Evolutionary conservation across 2,113 vertebrate species (phyloP).

Genomic region (Rostratula benghalensis): DNA sequence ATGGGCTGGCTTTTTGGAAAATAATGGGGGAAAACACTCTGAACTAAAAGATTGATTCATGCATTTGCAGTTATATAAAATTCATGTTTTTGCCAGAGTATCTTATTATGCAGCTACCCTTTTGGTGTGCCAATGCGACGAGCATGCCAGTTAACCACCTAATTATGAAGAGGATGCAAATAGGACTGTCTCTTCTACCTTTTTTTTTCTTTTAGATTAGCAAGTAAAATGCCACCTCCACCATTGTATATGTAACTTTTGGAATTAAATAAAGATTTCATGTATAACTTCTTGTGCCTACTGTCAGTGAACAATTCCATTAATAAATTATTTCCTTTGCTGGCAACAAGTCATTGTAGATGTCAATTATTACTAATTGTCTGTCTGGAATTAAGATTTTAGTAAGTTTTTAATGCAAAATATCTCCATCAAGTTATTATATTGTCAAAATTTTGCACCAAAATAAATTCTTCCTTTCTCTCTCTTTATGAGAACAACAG

Average conservation of each 20-base stretch:
- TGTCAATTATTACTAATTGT: neutral
- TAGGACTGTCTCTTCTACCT: neutral
- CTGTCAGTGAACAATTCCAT: neutral
- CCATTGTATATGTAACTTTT: accelerated
- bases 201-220: neutral
- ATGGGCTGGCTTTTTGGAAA: neutral
- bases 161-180: neutral
- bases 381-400: neutral
- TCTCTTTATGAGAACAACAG: neutral
- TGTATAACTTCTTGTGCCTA: neutral
- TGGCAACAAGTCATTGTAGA: neutral
- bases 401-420: neutral
- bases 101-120: neutral
- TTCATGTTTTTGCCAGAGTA: constrained; percentile 1
- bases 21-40: neutral
- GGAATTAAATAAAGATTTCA: neutral
- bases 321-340: neutral
- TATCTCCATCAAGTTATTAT: neutral
- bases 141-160: neutral
- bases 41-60: neutral
- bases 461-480: neutral
- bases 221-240: neutral
- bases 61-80: neutral
- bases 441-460: neutral
- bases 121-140: neutral